Conservation (phyloP, 2,888 invertebrate genomes). For the Rhimphoctona megacephalus region DNA sequence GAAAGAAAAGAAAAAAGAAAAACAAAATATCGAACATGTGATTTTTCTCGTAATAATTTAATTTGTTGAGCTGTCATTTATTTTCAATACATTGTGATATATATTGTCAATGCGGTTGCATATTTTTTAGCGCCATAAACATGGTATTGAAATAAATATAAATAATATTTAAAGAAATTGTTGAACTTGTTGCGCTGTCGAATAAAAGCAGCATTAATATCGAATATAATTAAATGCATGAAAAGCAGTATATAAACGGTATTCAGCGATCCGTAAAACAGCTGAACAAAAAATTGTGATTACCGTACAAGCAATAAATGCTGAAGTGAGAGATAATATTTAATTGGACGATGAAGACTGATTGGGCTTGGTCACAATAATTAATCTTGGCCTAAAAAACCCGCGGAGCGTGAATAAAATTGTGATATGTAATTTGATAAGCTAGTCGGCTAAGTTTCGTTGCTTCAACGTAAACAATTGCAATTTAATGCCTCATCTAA, state of each 20-base stretch:
- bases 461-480: conserved; percentile 44
- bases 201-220: conserved; percentile 52
- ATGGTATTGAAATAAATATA: conserved; percentile 40
- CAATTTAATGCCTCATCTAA: conserved; percentile 25
- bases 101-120: conserved; percentile 56
- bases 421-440: conserved; percentile 79
- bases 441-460: conserved; percentile 72
- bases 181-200: conserved; percentile 59
- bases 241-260: conserved; percentile 29
- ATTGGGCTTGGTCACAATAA: conserved; percentile 76
- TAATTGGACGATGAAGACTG: conserved; percentile 76
- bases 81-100: conserved; percentile 62
- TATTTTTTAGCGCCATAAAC: conserved; percentile 41
- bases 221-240: conserved; percentile 39
- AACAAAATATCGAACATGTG: conserved; percentile 22
- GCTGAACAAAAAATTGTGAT: conserved; percentile 58
- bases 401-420: conserved; percentile 56
- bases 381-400: conserved; percentile 68
- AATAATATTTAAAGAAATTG: conserved; percentile 29
- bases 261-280: background rate
- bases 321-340: conserved; percentile 55
- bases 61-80: conserved; percentile 36
- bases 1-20: conserved; percentile 16
- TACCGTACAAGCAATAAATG: conserved; percentile 62
- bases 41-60: conserved; percentile 28